Evolutionary conservation across 2,888 invertebrate species (phyloP), one percentile per base, ranked within the genome.

Genomic region (Achlya flavicornis): DNA sequence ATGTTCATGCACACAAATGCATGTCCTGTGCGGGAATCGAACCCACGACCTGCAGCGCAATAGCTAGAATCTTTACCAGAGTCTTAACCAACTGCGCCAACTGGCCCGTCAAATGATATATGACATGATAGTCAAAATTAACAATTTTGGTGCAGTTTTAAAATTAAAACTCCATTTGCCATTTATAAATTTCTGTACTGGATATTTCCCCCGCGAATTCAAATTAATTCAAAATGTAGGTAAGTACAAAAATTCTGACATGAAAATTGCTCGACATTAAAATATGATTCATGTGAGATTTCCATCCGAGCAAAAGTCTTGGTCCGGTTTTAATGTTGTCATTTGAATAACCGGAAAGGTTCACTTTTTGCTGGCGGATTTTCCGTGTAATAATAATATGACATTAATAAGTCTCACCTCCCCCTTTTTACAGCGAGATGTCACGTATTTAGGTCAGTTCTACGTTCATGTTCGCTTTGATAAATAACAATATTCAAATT

Each of bases 401-500:
- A 87, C 89, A 85, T 88, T 88, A 88, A 89, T 88, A 85, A 89
- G 88, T 85, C 85, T 80, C 83, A 79, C 80, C 83, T 81, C 82
- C 72, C 48, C 83, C 81, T 82, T 85, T 84, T 83, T 80, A 74
- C 63, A 74, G 74, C 74, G 79, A 79, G 77, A 83, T 83, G 84
- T 85, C 84, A 83, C 80, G 83, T 81, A 82, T 86, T 82, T 79
- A 74, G 86, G 84, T 82, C 81, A 80, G 75, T 77, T 74, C 72
- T 78, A 79, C 76, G 75, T 77, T 80, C 75, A 72, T 70, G 75
- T 76, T 12, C 78, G 74, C 78, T 76, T 76, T 82, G 77, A 81
- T 83, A 81, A 81, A 82, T 80, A 80, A 71, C 62, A 65, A 75
- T 77, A 78, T 78, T 79, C 75, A 76, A 81, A 81, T 80, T 78